Evolutionary conservation across 1,140 invertebrate species (phyloP).

Genomic region (Zaprionus nigranus): DNA sequence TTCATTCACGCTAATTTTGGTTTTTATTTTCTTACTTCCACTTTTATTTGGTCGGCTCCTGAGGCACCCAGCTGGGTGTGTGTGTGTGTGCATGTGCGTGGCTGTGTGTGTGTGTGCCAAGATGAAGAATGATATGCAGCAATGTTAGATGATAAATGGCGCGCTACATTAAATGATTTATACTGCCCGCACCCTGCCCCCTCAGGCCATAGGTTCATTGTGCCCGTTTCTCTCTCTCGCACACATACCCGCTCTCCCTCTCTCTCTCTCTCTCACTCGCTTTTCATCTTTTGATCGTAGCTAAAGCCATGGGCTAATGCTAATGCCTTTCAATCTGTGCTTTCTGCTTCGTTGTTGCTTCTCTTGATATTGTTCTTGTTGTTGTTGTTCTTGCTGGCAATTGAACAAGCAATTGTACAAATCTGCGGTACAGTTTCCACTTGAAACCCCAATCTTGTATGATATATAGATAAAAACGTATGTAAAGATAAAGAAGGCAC

Average conservation of each 20-base stretch:
- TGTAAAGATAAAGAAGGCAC: neutral
- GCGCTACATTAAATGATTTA: slow-evolving; percentile 81
- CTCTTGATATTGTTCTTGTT: slow-evolving; percentile 26
- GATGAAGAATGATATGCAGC: slow-evolving; percentile 80
- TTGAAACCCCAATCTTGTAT: slow-evolving; percentile 12
- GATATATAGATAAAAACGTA: slow-evolving; percentile 26
- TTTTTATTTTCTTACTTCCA: slow-evolving; percentile 48
- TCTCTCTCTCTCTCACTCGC: slow-evolving; percentile 19
- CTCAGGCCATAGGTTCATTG: slow-evolving; percentile 66
- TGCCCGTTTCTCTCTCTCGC: slow-evolving; percentile 35
- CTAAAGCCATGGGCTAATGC: slow-evolving; percentile 50
- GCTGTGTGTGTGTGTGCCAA: slow-evolving; percentile 39
- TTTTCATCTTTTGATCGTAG: slow-evolving; percentile 44
- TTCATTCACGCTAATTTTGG: slow-evolving; percentile 49
- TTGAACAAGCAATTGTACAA: slow-evolving; percentile 46
- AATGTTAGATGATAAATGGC: slow-evolving; percentile 78
- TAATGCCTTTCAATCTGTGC: slow-evolving; percentile 56
- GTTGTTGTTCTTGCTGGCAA: slow-evolving; percentile 31
- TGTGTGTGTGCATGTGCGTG: slow-evolving; percentile 24
- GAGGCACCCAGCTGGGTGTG: slow-evolving; percentile 66
- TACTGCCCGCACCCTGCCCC: slow-evolving; percentile 43
- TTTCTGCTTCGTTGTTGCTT: slow-evolving; percentile 14
- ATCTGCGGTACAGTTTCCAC: slow-evolving; percentile 40
- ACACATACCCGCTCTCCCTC: neutral
- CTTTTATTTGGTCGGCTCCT: slow-evolving; percentile 48